Conservation (phyloP, 2,888 invertebrate species). For the Drosophila merina region DNA sequence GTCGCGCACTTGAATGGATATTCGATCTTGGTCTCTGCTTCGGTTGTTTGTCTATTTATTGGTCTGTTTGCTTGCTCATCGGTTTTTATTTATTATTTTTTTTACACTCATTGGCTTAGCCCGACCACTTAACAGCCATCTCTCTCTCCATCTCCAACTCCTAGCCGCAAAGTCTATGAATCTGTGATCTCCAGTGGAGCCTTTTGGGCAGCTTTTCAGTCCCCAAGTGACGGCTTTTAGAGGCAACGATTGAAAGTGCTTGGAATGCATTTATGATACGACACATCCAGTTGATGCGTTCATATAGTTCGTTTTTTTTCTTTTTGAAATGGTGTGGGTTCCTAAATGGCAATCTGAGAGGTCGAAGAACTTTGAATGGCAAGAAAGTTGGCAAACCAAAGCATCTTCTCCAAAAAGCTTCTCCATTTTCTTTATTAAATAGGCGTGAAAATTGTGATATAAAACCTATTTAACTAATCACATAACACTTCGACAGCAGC, state of each 20-base stretch:
- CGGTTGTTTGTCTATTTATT: constrained; percentile 69
- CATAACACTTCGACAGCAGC: constrained; percentile 14
- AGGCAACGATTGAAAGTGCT: constrained; percentile 42
- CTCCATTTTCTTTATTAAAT: too few species aligned
- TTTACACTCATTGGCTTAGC: constrained; percentile 62
- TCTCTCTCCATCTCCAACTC: constrained; percentile 35
- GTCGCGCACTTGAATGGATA: constrained; percentile 75
- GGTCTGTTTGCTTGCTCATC: constrained; percentile 53
- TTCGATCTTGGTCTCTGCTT: constrained; percentile 49
- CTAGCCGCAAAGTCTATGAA: constrained; percentile 1
- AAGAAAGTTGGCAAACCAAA: constrained; percentile 11
- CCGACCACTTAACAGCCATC: constrained; percentile 69
- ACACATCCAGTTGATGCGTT: constrained; percentile 21
- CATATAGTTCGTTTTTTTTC: constrained; percentile 11
- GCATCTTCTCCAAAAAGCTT: background rate
- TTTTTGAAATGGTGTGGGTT: constrained; percentile 32
- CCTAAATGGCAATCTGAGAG: constrained; percentile 10
- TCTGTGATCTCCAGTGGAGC: constrained; percentile 18
- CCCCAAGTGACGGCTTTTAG: constrained; percentile 43
- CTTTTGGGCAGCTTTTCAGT: constrained; percentile 31
- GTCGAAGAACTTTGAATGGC: constrained; percentile 8
- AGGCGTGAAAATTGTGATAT: background rate
- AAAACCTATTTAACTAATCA: constrained; percentile 9
- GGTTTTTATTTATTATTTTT: constrained; percentile 37
- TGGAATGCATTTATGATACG: constrained; percentile 48